Conservation (phyloP, 2,797 vertebrate genomes). For the Rousettus madagascariensis region DNA sequence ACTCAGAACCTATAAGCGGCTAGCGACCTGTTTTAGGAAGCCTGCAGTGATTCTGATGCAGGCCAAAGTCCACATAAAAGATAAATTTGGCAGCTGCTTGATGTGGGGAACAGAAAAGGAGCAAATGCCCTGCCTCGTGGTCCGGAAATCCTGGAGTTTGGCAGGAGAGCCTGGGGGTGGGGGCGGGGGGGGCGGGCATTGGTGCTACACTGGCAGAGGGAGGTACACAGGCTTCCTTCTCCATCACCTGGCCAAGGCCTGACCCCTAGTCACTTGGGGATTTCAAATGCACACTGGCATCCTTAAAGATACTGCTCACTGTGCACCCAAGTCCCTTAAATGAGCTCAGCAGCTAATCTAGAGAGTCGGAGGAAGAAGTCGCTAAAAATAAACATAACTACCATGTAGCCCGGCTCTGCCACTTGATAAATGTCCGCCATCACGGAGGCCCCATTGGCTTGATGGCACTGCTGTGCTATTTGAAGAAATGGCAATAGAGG, state of each 20-base stretch:
- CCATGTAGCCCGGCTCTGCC: slow-evolving; percentile 18
- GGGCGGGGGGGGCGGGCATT: not conserved
- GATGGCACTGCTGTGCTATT: not conserved
- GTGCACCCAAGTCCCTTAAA: slow-evolving; percentile 34
- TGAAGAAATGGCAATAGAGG: not conserved
- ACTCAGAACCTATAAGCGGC: not conserved
- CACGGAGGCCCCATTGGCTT: slow-evolving; percentile 32
- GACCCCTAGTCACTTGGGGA: not conserved
- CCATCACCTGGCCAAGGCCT: not conserved
- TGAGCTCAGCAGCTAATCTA: slow-evolving; percentile 61
- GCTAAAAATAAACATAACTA: slow-evolving; percentile 66
- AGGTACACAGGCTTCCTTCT: not conserved
- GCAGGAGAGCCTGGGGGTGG: not conserved
- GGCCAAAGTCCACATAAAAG: not conserved
- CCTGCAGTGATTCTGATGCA: not conserved
- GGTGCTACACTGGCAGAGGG: not conserved
- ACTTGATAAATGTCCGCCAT: slow-evolving; percentile 42
- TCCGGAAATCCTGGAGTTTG: not conserved
- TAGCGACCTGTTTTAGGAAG: not conserved
- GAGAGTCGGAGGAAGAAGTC: slow-evolving; percentile 35
- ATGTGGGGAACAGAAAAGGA: not conserved
- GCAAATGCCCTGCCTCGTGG: not conserved
- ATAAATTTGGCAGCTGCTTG: not conserved
- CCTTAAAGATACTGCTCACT: slow-evolving; percentile 34
- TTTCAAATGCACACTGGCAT: not conserved